Evolutionary conservation across 2,113 vertebrate species (phyloP).

Genomic region (Poecile atricapillus): DNA sequence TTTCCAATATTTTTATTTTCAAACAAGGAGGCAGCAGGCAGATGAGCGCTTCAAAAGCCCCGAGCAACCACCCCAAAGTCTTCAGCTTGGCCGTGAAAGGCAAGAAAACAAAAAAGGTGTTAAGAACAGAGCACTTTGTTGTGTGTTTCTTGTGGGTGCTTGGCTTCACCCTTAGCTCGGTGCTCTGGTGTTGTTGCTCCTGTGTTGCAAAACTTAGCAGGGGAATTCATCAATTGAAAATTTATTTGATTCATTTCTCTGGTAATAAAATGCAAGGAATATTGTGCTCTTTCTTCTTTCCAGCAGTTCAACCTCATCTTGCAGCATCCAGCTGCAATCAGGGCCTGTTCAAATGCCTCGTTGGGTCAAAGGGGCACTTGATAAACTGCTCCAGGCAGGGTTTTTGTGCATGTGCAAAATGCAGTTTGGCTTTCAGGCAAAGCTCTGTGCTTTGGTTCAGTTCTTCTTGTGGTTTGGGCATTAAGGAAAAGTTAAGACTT

Average conservation of each 20-base stretch:
- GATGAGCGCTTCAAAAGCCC: not conserved
- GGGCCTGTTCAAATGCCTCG: not conserved
- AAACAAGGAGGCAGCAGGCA: not conserved
- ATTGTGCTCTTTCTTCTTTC: not conserved
- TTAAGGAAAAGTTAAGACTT: slow-evolving; percentile 3
- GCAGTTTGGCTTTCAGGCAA: not conserved
- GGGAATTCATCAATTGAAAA: not conserved
- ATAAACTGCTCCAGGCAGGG: not conserved
- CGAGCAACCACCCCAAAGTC: not conserved
- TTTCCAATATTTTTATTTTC: not conserved
- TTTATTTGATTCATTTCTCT: not conserved
- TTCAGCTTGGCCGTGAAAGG: not conserved
- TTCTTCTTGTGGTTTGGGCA: slow-evolving; percentile 33
- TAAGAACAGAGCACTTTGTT: not conserved
- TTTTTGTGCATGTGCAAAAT: not conserved
- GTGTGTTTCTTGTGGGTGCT: not conserved
- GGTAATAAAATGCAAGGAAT: not conserved
- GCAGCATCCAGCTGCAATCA: not conserved
- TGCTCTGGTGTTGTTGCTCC: not conserved
- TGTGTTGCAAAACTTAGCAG: not conserved
- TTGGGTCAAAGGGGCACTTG: not conserved
- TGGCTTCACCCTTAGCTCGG: not conserved
- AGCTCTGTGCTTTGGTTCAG: not conserved
- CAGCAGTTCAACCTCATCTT: not conserved
- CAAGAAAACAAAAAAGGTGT: not conserved